Base-by-base conservation (phyloP, 2,888 invertebrate genomes). In the Hybos culiciformis region DNA sequence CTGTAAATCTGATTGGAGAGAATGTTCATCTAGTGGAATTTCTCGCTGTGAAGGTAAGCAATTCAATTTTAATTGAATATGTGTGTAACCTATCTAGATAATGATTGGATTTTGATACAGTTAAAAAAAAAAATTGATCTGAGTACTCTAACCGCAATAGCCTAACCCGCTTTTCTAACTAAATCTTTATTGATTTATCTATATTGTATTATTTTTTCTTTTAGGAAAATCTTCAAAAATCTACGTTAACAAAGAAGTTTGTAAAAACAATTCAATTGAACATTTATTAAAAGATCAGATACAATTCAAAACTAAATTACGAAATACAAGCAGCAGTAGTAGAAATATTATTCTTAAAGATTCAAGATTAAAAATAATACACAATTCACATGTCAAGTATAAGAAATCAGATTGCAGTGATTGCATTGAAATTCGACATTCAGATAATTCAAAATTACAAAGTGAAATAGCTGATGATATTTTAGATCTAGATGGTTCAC, bases 331-430 rank as follows among this genome's bases (percentile, higher is more conserved):
- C 38, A 31, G 12, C 20, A 15, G n/a, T 19, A 8, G 32, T 2
- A 48, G 43, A 36, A 51, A 49, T 46, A 15, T 43, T 15, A 41
- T 52, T n/a, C 33, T 55, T 7, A 50, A 49, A 11, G 51, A 52
- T 15, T 53, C 55, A 17, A 45, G 54, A 6, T 26, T 55, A 3
- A 51, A 51, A 44, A 48, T 50, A 14, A 50, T 48, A 18, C 49
- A 53, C 32, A 40, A 48, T 6, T 48, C 29, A 29, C 29, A n/a
- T n/a, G n/a, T n/a, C n/a, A 45, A 26, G 40, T 45, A 9, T 48
- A 44, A 17, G 12, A n/a, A 11, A 9, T 42, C 37, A 11, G 42
- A 45, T 40, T 40, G 45, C 45, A 47, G 47, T 42, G 37, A 44
- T 42, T 46, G 47, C 37, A 46, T 49, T 11, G 42, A 51, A 20